Evolutionary conservation across 64 coral and sea anemone genomes (phyloP), one percentile per base, ranked within the genome.

Genomic region (Pocillopora damicornis): DNA sequence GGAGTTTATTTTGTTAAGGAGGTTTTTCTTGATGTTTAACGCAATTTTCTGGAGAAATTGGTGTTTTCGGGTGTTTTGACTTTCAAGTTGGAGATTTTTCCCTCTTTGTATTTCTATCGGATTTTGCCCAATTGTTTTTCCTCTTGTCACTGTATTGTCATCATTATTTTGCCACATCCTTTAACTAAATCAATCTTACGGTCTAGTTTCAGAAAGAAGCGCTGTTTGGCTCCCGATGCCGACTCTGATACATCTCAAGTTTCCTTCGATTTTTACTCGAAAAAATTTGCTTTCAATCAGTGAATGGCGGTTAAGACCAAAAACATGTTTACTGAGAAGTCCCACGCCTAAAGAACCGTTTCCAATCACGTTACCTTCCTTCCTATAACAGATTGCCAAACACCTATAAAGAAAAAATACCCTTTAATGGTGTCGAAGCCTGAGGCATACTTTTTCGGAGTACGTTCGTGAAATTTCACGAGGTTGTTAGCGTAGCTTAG

Each of bases 401-500:
- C 67, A 66, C 57, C 22, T 25, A 20, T 59, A 0, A 58, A 66
- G 14, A 17, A 51, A 83, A 7, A 57, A 77, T 36, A 77, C 37
- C 8, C 5, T 60, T 14, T 4, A 16, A 61, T 18, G 10, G 18
- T 7, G 67, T 30, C 15, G 13, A 15, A 12, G 60, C 20, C 60
- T 25, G 58, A 22, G 9, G 30, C 15, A 51, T 51, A 36, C 57
- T 61, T 26, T 57, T 30, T 34, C 13, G 77, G 60, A 34, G 25
- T n/a, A n/a, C 18, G 25, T 7, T 71, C 18, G 25, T 71, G 67
- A 71, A 72, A 63, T 22, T 84, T 84, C 81, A 85, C 81, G 23
- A 85, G 20, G 37, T 72, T 13, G 81, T 85, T 85, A 85, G 64
- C 81, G 65, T 23, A 73, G 81, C 67, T 85, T 85, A 85, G 36